These are phyloP conservation scores for Oryzaephilus surinamensis DNA, from an alignment of 1,140 invertebrate species.

Conservation along the genomic window DNA sequence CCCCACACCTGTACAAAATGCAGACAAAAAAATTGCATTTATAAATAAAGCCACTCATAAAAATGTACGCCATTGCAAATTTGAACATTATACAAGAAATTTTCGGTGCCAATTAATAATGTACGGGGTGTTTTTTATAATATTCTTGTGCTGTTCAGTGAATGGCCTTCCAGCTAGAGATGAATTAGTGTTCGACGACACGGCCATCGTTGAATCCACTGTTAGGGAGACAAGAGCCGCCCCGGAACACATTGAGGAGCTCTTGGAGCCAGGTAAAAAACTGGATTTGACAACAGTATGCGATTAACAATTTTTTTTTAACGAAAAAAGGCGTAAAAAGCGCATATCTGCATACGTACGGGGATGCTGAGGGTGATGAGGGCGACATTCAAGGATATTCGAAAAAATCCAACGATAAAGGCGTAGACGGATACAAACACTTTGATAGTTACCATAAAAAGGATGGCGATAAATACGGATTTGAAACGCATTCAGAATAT, in stretches of 20 bases:
- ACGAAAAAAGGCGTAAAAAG: slow-evolving; percentile 20
- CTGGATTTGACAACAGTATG: too few species aligned
- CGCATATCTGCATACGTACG: slow-evolving; percentile 27
- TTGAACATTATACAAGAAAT: too few species aligned
- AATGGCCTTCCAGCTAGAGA: slow-evolving; percentile 12
- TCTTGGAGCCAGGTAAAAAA: slow-evolving; percentile 21
- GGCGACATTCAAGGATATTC: slow-evolving; percentile 56
- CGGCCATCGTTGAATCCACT: slow-evolving; percentile 25
- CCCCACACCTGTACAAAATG: too few species aligned
- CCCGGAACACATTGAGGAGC: slow-evolving; percentile 24
- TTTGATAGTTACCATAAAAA: slow-evolving; percentile 61
- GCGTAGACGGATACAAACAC: slow-evolving; percentile 57
- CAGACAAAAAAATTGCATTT: too few species aligned
- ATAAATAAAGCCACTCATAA: too few species aligned
- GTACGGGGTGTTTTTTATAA: slow-evolving; percentile 2
- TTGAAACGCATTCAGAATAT: slow-evolving; percentile 52
- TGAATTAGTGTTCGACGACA: slow-evolving; percentile 15
- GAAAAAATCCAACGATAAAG: slow-evolving; percentile 49
- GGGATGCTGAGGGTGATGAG: slow-evolving; percentile 21
- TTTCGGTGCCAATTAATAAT: too few species aligned
- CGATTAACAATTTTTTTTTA: background rate
- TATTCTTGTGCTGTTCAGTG: slow-evolving; percentile 2
- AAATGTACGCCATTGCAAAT: too few species aligned
- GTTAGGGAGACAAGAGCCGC: slow-evolving; percentile 28
- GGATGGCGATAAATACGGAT: slow-evolving; percentile 56